Percentiles rank a stretch among this genome's conserved stretches.
Evolutionary conservation across 2,888 invertebrate species (phyloP).

Genomic region (Sminthurinus aureus): DNA sequence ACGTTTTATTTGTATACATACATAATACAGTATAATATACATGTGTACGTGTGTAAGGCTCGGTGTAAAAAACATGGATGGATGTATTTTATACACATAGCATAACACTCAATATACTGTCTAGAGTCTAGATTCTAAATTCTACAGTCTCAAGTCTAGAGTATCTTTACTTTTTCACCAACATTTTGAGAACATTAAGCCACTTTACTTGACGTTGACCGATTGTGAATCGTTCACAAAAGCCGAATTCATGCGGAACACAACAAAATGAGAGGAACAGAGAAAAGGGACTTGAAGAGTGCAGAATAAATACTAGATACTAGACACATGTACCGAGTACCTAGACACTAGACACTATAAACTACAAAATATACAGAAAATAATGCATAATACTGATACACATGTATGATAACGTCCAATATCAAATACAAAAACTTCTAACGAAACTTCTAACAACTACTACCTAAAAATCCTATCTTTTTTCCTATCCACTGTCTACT

Average conservation of each 20-base stretch:
- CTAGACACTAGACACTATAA: background rate
- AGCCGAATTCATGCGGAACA: conserved; percentile 18
- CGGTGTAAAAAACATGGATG: background rate
- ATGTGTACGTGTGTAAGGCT: background rate
- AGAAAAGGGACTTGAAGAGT: background rate
- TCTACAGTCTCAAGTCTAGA: background rate
- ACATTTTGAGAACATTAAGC: conserved; percentile 33
- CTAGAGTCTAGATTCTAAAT: background rate
- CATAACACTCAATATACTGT: too few relatives aligned
- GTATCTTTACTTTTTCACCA: conserved; percentile 12
- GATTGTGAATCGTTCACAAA: conserved; percentile 22
- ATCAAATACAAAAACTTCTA: too few relatives aligned
- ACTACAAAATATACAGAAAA: too few relatives aligned
- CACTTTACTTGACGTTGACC: conserved; percentile 36
- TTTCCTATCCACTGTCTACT: too few relatives aligned
- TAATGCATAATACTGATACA: too few relatives aligned
- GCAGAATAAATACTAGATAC: conserved; percentile 1
- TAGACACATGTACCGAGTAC: background rate
- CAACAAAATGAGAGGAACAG: background rate
- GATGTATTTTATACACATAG: background rate
- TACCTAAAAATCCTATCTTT: too few relatives aligned
- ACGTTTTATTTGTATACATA: background rate
- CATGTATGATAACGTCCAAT: too few relatives aligned
- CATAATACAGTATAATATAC: background rate
- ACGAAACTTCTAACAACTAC: too few relatives aligned